Evolutionary conservation across 1,140 invertebrate species (phyloP), one percentile per base, ranked within the genome.

Genomic region (Drosophila sproati): DNA sequence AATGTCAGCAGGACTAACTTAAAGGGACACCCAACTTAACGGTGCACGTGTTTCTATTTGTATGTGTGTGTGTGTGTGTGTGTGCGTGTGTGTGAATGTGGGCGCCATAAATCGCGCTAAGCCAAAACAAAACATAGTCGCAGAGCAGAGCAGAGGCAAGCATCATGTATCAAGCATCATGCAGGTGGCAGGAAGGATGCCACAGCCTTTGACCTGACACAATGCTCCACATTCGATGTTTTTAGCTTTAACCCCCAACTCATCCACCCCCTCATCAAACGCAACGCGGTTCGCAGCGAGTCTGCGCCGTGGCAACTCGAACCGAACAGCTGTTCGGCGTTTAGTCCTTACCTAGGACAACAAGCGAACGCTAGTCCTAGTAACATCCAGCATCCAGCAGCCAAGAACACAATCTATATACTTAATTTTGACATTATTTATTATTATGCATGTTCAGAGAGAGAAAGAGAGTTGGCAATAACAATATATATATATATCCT

Each of bases 191-290:
- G 20, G 10, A 4, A n/a, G 39, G 52, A 72, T 63, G 76, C 47
- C 62, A 61, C 51, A 81, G 70, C 68, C 78, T 91, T 85, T 91
- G 88, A 91, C 88, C 88, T 88, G 88, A 75, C 88, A 91, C 88
- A 91, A 85, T 91, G 88, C 88, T 91, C 83, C 62, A 91, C 54
- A 88, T 91, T 91, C 88, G 60, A 91, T 91, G 88, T 91, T 91
- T 76, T 43, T 31, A 28, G 61, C 62, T 28, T 43, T 12, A 29
- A 50, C 47, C 10, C 48, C 12, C 35, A 5, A 5, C 35, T 37
- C 35, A 37, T 20, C 29, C 35, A 2, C 37, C 5, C 28, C 37
- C 10, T 32, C 45, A 5, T 20, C 1, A 20, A 10, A n/a, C 20
- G 10, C 37, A n/a, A 43, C 60, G 7, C 3, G 43, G 85, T 85